phyloP scores from a whole-genome alignment of 2,888 invertebrate species.

The Amblyteles armatorius region DNA sequence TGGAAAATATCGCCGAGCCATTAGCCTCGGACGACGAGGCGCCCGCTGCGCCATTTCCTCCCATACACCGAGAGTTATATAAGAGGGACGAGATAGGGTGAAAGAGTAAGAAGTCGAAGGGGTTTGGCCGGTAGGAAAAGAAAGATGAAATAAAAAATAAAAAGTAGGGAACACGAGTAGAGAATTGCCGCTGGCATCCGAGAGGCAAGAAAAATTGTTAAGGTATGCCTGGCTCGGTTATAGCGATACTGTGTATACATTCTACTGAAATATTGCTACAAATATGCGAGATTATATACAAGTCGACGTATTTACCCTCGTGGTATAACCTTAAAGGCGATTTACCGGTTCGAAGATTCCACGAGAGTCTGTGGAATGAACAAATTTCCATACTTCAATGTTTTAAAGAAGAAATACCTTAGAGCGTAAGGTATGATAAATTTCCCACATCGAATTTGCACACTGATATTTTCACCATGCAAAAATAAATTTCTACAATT shows the following conservation, averaged over 20 bases:
- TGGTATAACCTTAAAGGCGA: conserved; percentile 38
- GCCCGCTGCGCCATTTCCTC: conserved; percentile 64
- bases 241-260: conserved; percentile 44
- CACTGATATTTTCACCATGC: background rate
- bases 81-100: conserved; percentile 33
- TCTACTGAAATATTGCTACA: conserved; percentile 57
- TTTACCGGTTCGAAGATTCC: conserved; percentile 52
- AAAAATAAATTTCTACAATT: background rate
- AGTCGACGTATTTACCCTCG: conserved; percentile 46
- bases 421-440: background rate
- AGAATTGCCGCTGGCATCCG: conserved; percentile 61
- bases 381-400: conserved; percentile 53
- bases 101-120: conserved; percentile 45
- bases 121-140: conserved; percentile 14
- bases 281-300: conserved; percentile 59
- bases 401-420: conserved; percentile 37
- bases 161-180: conserved; percentile 20
- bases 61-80: conserved; percentile 41
- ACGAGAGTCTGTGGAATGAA: conserved; percentile 46
- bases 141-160: conserved; percentile 4
- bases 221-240: conserved; percentile 54
- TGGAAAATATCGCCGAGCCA: conserved; percentile 63
- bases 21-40: conserved; percentile 66
- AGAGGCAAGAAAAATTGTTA: conserved; percentile 61
- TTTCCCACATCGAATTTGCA: background rate